phyloP scores from a whole-genome alignment of 2,113 vertebrate genomes.

The Petromus typicus region DNA sequence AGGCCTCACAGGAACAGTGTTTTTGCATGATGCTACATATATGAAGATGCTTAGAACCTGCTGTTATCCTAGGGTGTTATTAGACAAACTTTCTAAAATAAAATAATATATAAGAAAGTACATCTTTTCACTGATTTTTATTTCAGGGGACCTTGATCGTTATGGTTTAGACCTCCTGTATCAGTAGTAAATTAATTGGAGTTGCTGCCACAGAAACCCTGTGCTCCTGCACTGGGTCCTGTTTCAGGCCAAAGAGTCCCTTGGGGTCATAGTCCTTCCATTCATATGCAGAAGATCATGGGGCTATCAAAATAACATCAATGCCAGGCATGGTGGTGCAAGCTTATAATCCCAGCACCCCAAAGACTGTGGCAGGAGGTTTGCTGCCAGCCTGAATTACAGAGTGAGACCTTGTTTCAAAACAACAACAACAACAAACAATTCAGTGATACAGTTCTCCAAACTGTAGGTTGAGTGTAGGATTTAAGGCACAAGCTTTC shows the following conservation, averaged over 20 bases:
- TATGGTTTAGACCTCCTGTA: conserved; percentile 19
- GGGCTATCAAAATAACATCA: conserved; percentile 7
- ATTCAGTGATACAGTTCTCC: neutral
- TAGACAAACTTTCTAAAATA: conserved; percentile 9
- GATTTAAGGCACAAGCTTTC: conserved; percentile 67
- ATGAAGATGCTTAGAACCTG: neutral
- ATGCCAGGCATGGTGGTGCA: too few relatives aligned
- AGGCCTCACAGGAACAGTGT: neutral
- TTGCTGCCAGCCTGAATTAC: too few relatives aligned
- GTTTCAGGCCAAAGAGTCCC: neutral
- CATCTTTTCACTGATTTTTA: conserved; percentile 33
- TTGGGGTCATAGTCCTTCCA: conserved; percentile 30
- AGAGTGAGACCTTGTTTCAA: too few relatives aligned
- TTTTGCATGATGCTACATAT: neutral
- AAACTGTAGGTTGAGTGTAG: neutral
- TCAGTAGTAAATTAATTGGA: neutral
- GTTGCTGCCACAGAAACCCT: neutral
- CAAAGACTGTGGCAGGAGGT: too few relatives aligned
- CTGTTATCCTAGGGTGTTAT: conserved; percentile 17
- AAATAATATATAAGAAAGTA: conserved; percentile 43
- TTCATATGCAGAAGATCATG: conserved; percentile 2
- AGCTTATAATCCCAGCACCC: too few relatives aligned
- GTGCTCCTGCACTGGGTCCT: neutral
- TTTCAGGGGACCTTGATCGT: conserved; percentile 29
- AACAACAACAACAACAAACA: too few relatives aligned